Evolutionary conservation across 2,888 invertebrate species (phyloP).

Genomic region (Cryptophagus acutangulus): DNA sequence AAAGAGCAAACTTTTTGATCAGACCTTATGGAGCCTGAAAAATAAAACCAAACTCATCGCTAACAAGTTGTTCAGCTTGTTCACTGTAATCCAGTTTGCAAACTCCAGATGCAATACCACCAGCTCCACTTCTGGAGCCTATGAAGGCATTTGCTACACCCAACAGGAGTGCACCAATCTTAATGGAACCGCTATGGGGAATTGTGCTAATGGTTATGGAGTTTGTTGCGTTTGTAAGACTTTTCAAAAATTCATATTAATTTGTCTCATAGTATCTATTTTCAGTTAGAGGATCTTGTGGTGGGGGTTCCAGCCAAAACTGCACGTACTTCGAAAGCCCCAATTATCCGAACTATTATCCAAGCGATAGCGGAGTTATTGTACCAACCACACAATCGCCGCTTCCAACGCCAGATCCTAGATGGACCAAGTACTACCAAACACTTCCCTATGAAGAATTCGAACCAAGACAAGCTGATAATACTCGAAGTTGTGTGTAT

Average conservation of each 20-base stretch:
- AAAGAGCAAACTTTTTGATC: conserved; percentile 28
- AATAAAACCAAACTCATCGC: conserved; percentile 40
- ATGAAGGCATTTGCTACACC: conserved; percentile 68
- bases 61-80: conserved; percentile 59
- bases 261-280: conserved; percentile 2
- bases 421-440: conserved; percentile 20
- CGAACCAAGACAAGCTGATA: conserved; percentile 36
- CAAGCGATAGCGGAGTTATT: conserved; percentile 32
- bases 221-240: conserved; percentile 73
- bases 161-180: conserved; percentile 59
- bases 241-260: too few relatives aligned
- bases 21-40: conserved; percentile 27
- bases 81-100: conserved; percentile 66
- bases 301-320: conserved; percentile 56
- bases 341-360: conserved; percentile 56
- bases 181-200: conserved; percentile 60
- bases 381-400: conserved; percentile 27
- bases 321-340: conserved; percentile 71
- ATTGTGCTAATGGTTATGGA: conserved; percentile 69
- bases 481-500: conserved; percentile 60
- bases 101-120: conserved; percentile 58
- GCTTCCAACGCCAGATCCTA: conserved; percentile 37
- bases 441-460: conserved; percentile 2
- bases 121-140: conserved; percentile 50
- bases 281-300: conserved; percentile 64